These are phyloP conservation scores for Acleris laterana DNA, from an alignment of 2,888 invertebrate species.

Conservation along the genomic window DNA sequence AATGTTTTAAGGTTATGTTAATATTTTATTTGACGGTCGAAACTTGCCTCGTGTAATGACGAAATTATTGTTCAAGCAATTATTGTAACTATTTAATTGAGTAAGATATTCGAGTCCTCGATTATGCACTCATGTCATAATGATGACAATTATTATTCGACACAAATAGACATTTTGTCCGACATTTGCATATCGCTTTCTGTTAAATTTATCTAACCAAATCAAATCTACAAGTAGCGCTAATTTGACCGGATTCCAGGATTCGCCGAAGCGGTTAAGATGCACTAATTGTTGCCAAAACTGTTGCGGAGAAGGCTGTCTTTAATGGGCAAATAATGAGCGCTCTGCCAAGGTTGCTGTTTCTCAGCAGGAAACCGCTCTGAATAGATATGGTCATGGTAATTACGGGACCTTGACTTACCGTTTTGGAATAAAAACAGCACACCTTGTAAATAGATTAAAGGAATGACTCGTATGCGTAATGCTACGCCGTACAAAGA, in stretches of 20 bases:
- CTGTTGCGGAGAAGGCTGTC: constrained; percentile 68
- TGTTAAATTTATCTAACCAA: not conserved
- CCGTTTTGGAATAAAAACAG: constrained; percentile 79
- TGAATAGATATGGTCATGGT: constrained; percentile 79
- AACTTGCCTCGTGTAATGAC: constrained; percentile 15
- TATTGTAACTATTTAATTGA: constrained; percentile 45
- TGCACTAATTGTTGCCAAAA: constrained; percentile 62
- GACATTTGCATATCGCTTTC: not conserved
- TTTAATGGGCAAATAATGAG: constrained; percentile 79
- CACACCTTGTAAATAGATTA: constrained; percentile 66
- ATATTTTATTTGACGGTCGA: constrained; percentile 21
- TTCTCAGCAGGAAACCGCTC: constrained; percentile 78
- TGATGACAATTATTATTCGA: constrained; percentile 7
- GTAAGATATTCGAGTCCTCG: constrained; percentile 33
- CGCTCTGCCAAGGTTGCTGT: constrained; percentile 74
- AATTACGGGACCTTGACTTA: constrained; percentile 80
- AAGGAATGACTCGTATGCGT: constrained; percentile 48
- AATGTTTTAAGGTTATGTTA: constrained; percentile 53
- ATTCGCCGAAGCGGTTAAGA: constrained; percentile 49
- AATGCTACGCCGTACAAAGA: constrained; percentile 25
- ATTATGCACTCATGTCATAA: not conserved
- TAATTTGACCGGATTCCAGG: constrained; percentile 19
- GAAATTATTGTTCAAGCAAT: constrained; percentile 41
- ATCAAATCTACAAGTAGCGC: constrained; percentile 6
- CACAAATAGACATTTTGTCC: not conserved